These are phyloP conservation scores for Colaptes auratus DNA, from an alignment of 2,113 vertebrate species.

Conservation along the genomic window DNA sequence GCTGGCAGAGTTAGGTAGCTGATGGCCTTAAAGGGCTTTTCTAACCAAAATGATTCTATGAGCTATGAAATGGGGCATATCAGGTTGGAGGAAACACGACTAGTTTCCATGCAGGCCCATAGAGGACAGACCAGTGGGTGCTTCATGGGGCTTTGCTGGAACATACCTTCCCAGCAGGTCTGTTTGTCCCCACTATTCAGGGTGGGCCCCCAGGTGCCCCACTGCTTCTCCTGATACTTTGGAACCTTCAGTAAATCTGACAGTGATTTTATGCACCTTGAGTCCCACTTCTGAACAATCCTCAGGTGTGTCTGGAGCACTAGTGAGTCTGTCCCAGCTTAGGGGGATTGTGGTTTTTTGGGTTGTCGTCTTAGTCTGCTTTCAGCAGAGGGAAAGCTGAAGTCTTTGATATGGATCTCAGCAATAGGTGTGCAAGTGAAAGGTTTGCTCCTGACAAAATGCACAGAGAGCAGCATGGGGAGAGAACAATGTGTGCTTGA, in stretches of 20 bases:
- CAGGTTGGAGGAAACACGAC: not conserved
- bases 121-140: not conserved
- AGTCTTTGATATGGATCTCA: not conserved
- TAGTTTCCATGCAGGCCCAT: not conserved
- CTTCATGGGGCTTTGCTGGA: not conserved
- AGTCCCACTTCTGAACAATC: not conserved
- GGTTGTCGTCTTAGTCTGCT: not conserved
- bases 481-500: not conserved
- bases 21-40: no score
- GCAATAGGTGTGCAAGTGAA: not conserved
- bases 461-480: not conserved
- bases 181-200: rapidly evolving
- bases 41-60: no score
- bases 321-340: not conserved
- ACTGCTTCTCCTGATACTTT: not conserved
- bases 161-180: rapidly evolving
- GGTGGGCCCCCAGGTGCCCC: not conserved
- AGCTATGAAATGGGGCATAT: not conserved
- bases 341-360: not conserved
- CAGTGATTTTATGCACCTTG: not conserved
- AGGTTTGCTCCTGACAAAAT: not conserved
- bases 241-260: not conserved
- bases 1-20: no score
- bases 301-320: not conserved
- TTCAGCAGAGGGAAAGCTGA: not conserved